phyloP scores from a whole-genome alignment of 2,113 vertebrate genomes.

The Hassar affinis region DNA sequence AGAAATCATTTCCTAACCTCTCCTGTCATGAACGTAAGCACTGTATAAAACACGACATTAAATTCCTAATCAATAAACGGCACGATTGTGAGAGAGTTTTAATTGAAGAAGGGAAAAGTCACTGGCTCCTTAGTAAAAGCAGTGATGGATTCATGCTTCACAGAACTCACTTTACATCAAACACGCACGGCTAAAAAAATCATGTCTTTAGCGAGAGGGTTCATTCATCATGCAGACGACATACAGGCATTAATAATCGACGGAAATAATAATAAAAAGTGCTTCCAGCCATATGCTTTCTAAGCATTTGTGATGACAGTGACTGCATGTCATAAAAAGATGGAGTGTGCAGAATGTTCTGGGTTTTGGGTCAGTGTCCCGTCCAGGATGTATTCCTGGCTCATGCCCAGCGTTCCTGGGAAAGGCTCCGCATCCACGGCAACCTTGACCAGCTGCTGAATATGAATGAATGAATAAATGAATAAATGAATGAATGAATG shows the following conservation, averaged over 20 bases:
- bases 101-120: background rate
- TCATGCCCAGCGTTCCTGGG: background rate
- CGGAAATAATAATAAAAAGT: background rate
- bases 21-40: too few relatives aligned
- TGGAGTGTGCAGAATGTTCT: background rate
- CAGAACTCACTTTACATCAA: conserved; percentile 28
- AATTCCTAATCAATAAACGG: too few relatives aligned
- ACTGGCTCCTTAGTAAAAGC: background rate
- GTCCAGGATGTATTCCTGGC: background rate
- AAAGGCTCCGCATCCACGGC: background rate
- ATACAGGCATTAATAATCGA: background rate
- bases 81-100: background rate
- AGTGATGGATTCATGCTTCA: background rate
- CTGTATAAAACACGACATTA: too few relatives aligned
- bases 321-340: background rate
- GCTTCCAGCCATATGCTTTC: background rate
- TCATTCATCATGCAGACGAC: background rate
- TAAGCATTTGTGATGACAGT: background rate
- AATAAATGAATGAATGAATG: too few relatives aligned
- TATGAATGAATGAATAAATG: background rate
- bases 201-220: background rate
- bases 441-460: background rate
- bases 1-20: too few relatives aligned
- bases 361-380: background rate
- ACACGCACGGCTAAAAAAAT: background rate